Base-by-base conservation (phyloP, 1,140 invertebrate species). In the Hestina assimilis region DNA sequence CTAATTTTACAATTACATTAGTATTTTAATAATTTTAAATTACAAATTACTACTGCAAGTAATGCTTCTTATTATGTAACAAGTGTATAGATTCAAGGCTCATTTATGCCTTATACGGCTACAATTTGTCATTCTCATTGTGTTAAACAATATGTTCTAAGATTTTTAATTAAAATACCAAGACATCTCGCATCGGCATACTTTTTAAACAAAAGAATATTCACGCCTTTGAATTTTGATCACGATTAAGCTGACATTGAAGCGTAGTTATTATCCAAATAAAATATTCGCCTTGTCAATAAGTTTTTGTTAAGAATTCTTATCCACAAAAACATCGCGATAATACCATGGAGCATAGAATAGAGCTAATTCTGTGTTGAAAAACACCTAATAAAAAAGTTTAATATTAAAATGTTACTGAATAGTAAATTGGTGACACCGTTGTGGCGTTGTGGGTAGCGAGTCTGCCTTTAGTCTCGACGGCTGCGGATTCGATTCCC, bases 221-320 rank as follows among this genome's bases (percentile, higher is more conserved):
- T 29, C 3, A 53, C 31, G 15, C 17, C 19, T 53, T 54, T 33
- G 33, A 52, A 61, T 40, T 61, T 57, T 31, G 38, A 43, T 65
- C 59, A 65, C 53, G 54, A 58, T 28, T 45, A 29, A 33, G 40
- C 23, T 58, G 58, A 46, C 53, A 61, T 61, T 61, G 58, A 56
- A 45, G n/a, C 9, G 24, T 12, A 23, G 21, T 6, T 9, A 40
- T 21, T 50, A 38, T 19, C 31, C 26, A 50, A 26, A 50, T 50
- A 50, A 7, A 38, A 14, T 17, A 33, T 33, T 33, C 6, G 15
- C 15, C 17, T 38, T 38, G 33, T 33, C 15, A n/a, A 33, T 33
- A 6, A 6, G 31, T 38, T 38, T 46, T 46, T 46, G 42, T 28
- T 46, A 46, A 19, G 23, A 46, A 29, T 38, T 38, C 9, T 38